Percentiles rank a stretch among this genome's conserved stretches.
Conservation (phyloP, 23 tunicate species). For the Phallusia fumigata region DNA sequence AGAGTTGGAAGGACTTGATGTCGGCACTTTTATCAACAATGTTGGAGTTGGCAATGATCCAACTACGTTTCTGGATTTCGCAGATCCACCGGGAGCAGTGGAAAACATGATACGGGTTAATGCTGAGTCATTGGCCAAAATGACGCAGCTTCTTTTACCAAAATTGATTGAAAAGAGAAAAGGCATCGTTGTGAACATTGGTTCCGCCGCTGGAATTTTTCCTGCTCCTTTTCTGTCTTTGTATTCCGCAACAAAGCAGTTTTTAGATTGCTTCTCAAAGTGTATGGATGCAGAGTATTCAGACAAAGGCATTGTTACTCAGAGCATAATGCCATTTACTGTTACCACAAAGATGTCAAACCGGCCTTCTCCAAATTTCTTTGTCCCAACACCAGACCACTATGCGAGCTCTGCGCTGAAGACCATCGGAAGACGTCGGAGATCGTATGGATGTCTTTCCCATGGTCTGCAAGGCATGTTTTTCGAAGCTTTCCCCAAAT, state of each 20-base stretch:
- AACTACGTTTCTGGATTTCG: slow-evolving; percentile 44
- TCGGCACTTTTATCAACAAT: slow-evolving; percentile 76
- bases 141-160: no score
- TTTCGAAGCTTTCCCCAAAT: slow-evolving; percentile 15
- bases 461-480: slow-evolving; percentile 68
- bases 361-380: slow-evolving; percentile 34
- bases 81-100: no score
- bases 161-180: no score
- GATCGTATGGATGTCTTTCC: slow-evolving; percentile 56
- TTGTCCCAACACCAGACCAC: slow-evolving; percentile 60
- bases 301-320: slow-evolving; percentile 55
- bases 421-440: slow-evolving; percentile 44
- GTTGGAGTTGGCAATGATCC: slow-evolving; percentile 71
- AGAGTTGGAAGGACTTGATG: slow-evolving; percentile 57
- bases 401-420: slow-evolving; percentile 47
- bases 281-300: slow-evolving; percentile 47
- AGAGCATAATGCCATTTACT: slow-evolving; percentile 70
- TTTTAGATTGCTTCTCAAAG: slow-evolving; percentile 75
- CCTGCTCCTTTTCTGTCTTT: slow-evolving; percentile 76
- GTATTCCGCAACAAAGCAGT: slow-evolving; percentile 80
- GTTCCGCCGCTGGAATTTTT: no score
- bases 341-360: slow-evolving; percentile 78
- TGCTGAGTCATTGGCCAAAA: no score
- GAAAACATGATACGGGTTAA: no score
- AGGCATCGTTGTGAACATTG: no score